phyloP scores from a whole-genome alignment of 2,797 vertebrate genomes.

The Cossypha niveicapilla region DNA sequence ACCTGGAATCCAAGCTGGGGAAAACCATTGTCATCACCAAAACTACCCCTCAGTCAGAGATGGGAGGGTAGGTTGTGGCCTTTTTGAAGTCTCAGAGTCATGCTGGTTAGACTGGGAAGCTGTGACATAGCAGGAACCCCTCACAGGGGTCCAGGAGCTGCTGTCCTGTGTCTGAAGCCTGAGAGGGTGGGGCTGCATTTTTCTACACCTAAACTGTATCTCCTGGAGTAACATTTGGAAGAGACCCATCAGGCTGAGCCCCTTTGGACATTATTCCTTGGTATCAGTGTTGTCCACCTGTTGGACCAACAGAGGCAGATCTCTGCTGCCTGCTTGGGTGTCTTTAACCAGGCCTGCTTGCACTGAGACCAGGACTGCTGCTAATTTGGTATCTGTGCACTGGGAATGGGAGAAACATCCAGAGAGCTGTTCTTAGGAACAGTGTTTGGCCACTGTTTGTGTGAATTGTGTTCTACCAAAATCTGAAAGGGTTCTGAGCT shows the following conservation, averaged over 20 bases:
- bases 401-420: background rate
- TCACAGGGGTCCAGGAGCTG: rapidly evolving
- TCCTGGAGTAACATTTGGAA: background rate
- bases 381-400: background rate
- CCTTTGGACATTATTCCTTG: background rate
- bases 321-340: background rate
- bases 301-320: background rate
- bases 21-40: slow-evolving; percentile 98
- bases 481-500: background rate
- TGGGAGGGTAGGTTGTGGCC: slow-evolving; percentile 85
- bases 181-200: rapidly evolving
- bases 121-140: background rate
- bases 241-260: background rate
- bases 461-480: rapidly evolving
- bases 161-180: background rate
- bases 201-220: background rate
- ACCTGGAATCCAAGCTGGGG: slow-evolving; percentile 96
- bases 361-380: background rate
- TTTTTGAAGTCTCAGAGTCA: background rate
- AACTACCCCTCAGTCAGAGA: slow-evolving; percentile 96
- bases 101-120: background rate
- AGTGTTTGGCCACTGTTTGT: background rate
- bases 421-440: background rate
- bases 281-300: background rate
- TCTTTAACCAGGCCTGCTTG: background rate